A percentile compares a stretch with the other conserved stretches of the same genome.
phyloP scores from a whole-genome alignment of 2,113 vertebrate species.

The Gallinago paraguaiae region DNA sequence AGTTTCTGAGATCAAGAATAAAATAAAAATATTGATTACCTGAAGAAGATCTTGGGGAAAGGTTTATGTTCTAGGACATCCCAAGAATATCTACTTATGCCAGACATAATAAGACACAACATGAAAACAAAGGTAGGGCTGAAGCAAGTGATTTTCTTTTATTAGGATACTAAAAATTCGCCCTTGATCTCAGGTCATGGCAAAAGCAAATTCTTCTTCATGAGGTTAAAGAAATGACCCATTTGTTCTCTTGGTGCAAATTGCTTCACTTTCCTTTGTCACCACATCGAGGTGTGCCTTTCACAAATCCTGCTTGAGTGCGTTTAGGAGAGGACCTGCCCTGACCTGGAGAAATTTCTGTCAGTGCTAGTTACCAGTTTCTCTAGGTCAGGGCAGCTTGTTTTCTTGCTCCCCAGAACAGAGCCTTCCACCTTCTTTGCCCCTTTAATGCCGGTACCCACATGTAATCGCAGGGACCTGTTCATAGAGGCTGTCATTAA shows the following conservation, averaged over 20 bases:
- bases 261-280: neutral
- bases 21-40: neutral
- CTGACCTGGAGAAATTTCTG: neutral
- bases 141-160: neutral
- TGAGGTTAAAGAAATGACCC: neutral
- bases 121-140: neutral
- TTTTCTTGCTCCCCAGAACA: neutral
- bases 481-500: neutral
- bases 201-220: neutral
- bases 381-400: neutral
- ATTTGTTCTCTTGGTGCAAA: neutral
- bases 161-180: neutral
- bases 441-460: neutral
- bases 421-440: neutral
- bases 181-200: neutral
- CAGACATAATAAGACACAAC: neutral
- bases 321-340: neutral
- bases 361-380: neutral
- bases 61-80: neutral
- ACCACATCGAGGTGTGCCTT: neutral
- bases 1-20: neutral
- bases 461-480: neutral
- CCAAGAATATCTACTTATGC: neutral
- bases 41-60: neutral
- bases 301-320: neutral